These are phyloP conservation scores for Ophion slaviceki DNA, from an alignment of 2,888 invertebrate species.

Conservation along the genomic window DNA sequence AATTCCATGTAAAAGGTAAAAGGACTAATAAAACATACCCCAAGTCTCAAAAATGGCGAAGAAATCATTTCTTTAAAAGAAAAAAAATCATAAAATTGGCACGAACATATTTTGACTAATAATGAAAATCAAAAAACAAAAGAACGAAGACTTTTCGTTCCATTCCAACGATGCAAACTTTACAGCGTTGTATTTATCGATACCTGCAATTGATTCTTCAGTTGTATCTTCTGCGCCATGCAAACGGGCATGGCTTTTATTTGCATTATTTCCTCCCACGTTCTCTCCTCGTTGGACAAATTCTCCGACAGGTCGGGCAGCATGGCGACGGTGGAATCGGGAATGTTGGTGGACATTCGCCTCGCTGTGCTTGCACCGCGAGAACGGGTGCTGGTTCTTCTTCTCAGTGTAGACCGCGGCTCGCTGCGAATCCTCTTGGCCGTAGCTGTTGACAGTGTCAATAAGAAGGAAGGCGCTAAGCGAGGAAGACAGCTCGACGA, in stretches of 20 bases:
- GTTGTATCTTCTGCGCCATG: constrained; percentile 92
- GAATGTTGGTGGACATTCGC: constrained; percentile 84
- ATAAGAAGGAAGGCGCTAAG: background rate
- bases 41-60: too few relatives aligned
- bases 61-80: too few relatives aligned
- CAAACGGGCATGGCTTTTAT: constrained; percentile 93
- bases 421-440: constrained; percentile 88
- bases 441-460: constrained; percentile 85
- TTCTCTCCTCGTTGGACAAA: constrained; percentile 91
- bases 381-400: constrained; percentile 85
- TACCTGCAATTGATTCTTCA: constrained; percentile 92
- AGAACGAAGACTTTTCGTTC: background rate
- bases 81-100: background rate
- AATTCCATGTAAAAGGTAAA: too few relatives aligned
- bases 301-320: constrained; percentile 93
- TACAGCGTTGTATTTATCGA: constrained; percentile 61
- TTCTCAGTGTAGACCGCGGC: constrained; percentile 87
- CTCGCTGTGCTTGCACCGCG: constrained; percentile 85
- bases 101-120: background rate
- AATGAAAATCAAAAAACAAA: constrained; percentile 1
- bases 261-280: constrained; percentile 94
- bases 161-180: background rate
- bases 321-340: constrained; percentile 91
- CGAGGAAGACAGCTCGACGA: background rate
- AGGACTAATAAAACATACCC: too few relatives aligned